Base-by-base conservation (phyloP, 2,888 invertebrate species). In the Tinea trinotella region DNA sequence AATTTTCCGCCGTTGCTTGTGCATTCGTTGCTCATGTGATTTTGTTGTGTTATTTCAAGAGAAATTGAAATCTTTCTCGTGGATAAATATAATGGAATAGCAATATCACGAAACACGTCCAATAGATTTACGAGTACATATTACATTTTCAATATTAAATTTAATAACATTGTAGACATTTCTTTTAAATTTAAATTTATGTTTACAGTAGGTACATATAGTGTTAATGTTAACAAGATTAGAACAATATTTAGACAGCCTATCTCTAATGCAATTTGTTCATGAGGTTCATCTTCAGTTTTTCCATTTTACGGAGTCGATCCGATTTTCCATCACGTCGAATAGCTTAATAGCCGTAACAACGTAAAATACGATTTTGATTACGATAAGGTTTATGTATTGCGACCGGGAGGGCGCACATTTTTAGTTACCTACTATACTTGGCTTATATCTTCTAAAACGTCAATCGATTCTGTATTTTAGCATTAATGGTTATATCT, bases 1-100 rank as follows among this genome's bases (percentile, higher is more conserved):
- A 82, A 83, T 84, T 83, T 84, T 79, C 76, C 82, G 79, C 74
- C 65, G 62, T 63, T 71, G 71, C 70, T 68, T 67, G 67, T 79
- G 76, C 77, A 75, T 73, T 71, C 72, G 68, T 67, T 68, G 70
- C 71, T 68, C 69, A 71, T 72, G 70, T 67, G 76, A 74, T 73
- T 73, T 72, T 71, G 69, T 71, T 69, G 64, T 68, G 66, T 68
- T 75, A 73, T 75, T 72, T 66, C 64, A 61, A 57, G 58, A 67
- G 61, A 73, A 74, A 76, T 72, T 71, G 66, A 71, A 76, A 70
- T 66, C 63, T 63, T 63, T 64, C 63, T 64, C 60, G 59, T 64
- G 68, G 62, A 62, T 64, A 64, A 64, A 65, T 62, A 49, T 53
- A 40, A 53, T 49, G 48, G 34, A 53, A 48, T 52, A 54, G 50